Base-by-base conservation (phyloP, 2,113 vertebrate genomes). In the Patagioenas fasciata region DNA sequence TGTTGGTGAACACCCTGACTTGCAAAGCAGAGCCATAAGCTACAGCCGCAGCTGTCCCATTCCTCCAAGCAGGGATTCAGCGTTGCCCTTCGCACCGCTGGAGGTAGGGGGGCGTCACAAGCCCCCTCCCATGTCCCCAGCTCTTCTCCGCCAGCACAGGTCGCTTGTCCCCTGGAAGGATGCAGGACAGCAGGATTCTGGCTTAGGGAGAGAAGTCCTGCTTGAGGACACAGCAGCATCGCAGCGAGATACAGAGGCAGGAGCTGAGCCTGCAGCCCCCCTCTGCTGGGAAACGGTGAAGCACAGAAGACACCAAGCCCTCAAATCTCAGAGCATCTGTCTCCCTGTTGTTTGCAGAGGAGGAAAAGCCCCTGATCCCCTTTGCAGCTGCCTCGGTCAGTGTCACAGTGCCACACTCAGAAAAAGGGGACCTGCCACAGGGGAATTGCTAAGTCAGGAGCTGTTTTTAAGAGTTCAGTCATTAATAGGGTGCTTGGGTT, bases 381-480 rank as follows among this genome's bases (percentile, higher is more conserved):
- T 18, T 73, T 34, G 24, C 5, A 15, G 57, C 21, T 38, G 65
- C 47, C 66, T 54, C 5, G 0, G 54, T 8, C 71, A 10, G 10
- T 21, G 82, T 38, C 29, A 21, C 0, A 3, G 61, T 0, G 0
- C 6, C 32, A 7, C 2, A 10, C 44, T 9, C 40, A 70, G 44
- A 34, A 47, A 88, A 80, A 80, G 65, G 18, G 7, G 13, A 44
- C 32, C 5, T 40, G 4, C 23, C 48, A 74, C 42, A 29, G 17
- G 26, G 16, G 11, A 70, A 13, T 3, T 40, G 28, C n/a, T 31
- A 24, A 38, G 6, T 48, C 47, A 74, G 61, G 42, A 34, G 18
- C 7, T 74, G 31, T 3, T 73, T 72, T 80, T 31, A 54, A 78
- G 36, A 58, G 44, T 47, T 20, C 29, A 3, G 2, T 51, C 10